Conservation (phyloP, 2,888 invertebrate species). For the Choreutis nemorana region DNA sequence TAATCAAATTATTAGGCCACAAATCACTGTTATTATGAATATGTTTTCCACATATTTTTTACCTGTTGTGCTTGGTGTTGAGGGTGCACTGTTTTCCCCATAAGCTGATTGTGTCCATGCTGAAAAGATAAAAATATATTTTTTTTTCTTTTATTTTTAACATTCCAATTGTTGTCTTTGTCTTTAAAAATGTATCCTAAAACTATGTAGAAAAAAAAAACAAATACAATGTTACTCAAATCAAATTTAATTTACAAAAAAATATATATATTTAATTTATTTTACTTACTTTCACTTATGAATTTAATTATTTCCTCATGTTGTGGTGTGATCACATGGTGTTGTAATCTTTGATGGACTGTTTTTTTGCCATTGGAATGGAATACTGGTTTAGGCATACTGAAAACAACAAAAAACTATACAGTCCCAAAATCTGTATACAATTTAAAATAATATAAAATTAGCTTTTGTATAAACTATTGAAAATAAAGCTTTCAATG, state of each 20-base stretch:
- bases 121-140: constrained; percentile 26
- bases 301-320: constrained; percentile 89
- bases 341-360: constrained; percentile 67
- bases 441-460: too few relatives aligned
- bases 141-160: background rate
- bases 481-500: too few relatives aligned
- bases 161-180: background rate
- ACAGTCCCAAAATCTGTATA: too few relatives aligned
- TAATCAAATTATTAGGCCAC: too few relatives aligned
- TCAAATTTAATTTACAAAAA: too few relatives aligned
- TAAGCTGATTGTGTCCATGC: constrained; percentile 74
- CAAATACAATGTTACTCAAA: too few relatives aligned
- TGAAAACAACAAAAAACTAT: constrained; percentile 47
- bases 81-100: constrained; percentile 63
- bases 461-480: too few relatives aligned
- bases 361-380: constrained; percentile 73
- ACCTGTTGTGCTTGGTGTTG: constrained; percentile 60
- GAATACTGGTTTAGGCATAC: constrained; percentile 84
- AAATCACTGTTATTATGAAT: too few relatives aligned
- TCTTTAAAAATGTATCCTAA: background rate
- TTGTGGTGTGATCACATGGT: constrained; percentile 73
- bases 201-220: background rate
- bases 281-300: constrained; percentile 84
- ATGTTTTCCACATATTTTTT: constrained; percentile 11
- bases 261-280: too few relatives aligned